Conservation (phyloP, 92 coral and sea anemone genomes). For the Meandrina meandrites region DNA sequence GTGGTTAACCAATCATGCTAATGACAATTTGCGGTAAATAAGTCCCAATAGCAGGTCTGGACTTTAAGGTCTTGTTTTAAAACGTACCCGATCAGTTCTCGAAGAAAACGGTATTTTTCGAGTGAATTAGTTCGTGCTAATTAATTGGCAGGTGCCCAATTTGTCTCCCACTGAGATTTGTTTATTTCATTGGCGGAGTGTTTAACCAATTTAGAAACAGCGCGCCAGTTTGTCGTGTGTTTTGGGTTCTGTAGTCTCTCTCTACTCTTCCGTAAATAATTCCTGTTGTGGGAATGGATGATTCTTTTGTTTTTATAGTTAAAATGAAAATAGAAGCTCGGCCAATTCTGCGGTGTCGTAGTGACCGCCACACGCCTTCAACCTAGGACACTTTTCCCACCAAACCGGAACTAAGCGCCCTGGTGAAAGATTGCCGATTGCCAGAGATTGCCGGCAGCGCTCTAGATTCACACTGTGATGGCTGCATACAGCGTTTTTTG, state of each 20-base stretch:
- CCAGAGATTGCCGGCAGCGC: background rate
- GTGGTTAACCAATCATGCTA: slow-evolving; percentile 6
- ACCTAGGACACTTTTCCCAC: too few species aligned
- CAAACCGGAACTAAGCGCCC: too few species aligned
- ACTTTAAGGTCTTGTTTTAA: background rate
- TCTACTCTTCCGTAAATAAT: background rate
- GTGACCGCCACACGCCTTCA: too few species aligned
- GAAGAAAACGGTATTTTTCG: background rate
- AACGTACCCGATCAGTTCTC: background rate
- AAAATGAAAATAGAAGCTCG: too few species aligned
- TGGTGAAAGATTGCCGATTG: too few species aligned
- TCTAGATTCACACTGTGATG: background rate
- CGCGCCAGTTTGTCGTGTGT: background rate
- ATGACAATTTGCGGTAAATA: background rate
- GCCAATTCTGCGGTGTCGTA: too few species aligned
- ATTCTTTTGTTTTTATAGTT: too few species aligned
- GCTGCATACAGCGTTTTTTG: background rate
- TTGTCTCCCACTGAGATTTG: background rate
- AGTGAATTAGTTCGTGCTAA: background rate
- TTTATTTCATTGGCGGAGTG: background rate
- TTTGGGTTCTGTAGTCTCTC: background rate
- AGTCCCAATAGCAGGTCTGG: background rate
- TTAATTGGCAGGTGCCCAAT: slow-evolving; percentile 4
- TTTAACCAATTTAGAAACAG: background rate
- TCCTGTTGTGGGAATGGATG: background rate